A percentile compares a stretch with the other conserved stretches of the same genome.
Conservation (phyloP, 2,797 vertebrate genomes). For the Anguilla obscura region DNA sequence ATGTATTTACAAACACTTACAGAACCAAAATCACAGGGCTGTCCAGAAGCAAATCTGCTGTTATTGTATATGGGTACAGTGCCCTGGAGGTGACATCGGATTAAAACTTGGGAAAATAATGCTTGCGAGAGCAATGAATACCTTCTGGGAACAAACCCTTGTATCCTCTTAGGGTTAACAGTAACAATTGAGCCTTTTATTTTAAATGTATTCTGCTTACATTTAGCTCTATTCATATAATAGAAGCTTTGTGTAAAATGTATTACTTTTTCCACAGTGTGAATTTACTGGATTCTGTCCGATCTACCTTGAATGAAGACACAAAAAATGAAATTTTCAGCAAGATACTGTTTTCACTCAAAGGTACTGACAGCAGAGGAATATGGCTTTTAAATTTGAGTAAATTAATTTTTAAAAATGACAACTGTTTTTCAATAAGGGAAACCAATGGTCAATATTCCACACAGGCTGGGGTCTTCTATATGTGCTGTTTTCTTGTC, state of each 20-base stretch:
- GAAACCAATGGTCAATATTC: no score
- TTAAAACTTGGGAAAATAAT: not conserved
- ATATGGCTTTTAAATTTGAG: not conserved
- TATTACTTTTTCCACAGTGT: slow-evolving; percentile 46
- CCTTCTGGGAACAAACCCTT: no score
- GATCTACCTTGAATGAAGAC: slow-evolving; percentile 45
- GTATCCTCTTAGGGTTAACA: no score
- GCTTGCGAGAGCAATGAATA: not conserved
- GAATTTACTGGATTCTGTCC: slow-evolving; percentile 48
- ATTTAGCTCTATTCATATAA: no score
- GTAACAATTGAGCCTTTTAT: no score
- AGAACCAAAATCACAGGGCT: not conserved
- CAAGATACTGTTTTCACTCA: slow-evolving; percentile 42
- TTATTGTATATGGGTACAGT: not conserved
- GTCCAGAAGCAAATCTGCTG: not conserved
- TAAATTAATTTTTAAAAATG: not conserved
- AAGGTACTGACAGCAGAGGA: slow-evolving; percentile 30
- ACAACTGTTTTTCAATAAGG: no score
- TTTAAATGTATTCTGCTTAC: no score
- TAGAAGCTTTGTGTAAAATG: not conserved
- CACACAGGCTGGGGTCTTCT: no score
- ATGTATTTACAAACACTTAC: not conserved
- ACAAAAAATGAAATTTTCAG: slow-evolving; percentile 55
- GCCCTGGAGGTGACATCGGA: not conserved
- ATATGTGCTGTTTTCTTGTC: no score